phyloP scores from a whole-genome alignment of 1,140 invertebrate species.

The Cydia strobilella region DNA sequence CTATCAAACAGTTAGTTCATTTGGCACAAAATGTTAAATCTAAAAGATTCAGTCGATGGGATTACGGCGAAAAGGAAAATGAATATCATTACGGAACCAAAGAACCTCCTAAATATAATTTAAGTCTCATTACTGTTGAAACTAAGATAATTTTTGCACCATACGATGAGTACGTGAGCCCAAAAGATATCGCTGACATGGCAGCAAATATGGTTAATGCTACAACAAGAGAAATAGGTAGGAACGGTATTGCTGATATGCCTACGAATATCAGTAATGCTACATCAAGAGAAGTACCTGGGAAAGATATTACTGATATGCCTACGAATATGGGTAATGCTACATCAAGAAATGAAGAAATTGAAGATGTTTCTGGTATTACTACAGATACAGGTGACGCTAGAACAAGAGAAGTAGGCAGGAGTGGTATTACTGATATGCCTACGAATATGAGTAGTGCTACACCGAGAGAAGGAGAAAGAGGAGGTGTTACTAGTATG shows the following conservation, averaged over 20 bases:
- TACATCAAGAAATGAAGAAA: background rate
- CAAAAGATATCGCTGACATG: background rate
- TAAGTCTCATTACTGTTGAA: background rate
- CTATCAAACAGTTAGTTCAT: slow-evolving; percentile 13
- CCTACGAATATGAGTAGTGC: no score
- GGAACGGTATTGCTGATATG: background rate
- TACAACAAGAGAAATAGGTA: background rate
- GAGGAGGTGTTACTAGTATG: no score
- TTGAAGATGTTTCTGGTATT: no score
- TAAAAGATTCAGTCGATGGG: slow-evolving; percentile 14
- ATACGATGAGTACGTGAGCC: background rate
- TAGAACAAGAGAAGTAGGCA: no score
- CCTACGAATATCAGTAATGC: background rate
- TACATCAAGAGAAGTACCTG: background rate
- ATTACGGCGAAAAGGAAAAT: background rate
- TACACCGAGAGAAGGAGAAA: no score
- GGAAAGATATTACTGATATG: background rate
- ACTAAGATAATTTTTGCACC: slow-evolving; percentile 3
- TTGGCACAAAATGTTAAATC: background rate
- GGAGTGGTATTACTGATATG: no score
- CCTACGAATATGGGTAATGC: background rate
- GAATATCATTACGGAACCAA: background rate
- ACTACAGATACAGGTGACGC: no score
- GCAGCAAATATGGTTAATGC: background rate
- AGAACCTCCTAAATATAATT: background rate